These are phyloP conservation scores for Gobiocypris rarus DNA, from an alignment of 2,113 vertebrate species.

Conservation along the genomic window DNA sequence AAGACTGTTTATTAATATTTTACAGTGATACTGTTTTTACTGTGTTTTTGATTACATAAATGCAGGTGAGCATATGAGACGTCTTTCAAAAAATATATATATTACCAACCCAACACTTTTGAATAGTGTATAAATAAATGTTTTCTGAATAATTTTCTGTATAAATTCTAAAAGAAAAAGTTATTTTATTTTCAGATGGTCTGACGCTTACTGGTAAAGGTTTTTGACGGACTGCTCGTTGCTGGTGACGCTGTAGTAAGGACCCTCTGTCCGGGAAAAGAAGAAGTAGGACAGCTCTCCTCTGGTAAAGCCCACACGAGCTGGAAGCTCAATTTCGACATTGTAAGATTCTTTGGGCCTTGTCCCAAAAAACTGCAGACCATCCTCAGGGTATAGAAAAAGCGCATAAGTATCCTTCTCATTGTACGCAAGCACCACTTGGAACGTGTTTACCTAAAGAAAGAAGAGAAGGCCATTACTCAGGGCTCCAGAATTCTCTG, in stretches of 20 bases:
- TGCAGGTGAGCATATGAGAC: neutral
- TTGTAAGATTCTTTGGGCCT: constrained; percentile 91
- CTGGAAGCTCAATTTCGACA: constrained; percentile 88
- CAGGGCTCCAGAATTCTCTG: neutral
- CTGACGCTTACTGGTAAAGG: constrained; percentile 83
- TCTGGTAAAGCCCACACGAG: constrained; percentile 91
- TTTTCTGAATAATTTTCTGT: neutral
- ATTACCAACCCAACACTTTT: too few relatives aligned
- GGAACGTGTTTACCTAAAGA: constrained; percentile 91
- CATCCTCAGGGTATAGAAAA: constrained; percentile 88
- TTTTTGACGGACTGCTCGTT: constrained; percentile 83
- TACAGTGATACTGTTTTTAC: neutral
- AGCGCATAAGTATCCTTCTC: constrained; percentile 83
- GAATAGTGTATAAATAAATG: neutral
- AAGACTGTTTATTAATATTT: neutral
- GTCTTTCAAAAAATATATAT: too few relatives aligned
- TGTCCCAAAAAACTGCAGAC: constrained; percentile 90
- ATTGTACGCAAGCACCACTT: constrained; percentile 86
- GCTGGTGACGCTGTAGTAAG: constrained; percentile 83
- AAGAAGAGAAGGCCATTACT: constrained; percentile 6
- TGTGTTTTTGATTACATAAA: neutral
- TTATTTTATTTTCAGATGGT: neutral
- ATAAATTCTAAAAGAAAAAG: neutral
- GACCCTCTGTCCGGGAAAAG: constrained; percentile 79
- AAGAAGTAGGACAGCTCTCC: constrained; percentile 77